Base-by-base conservation (phyloP, 2,113 vertebrate species). In the Ceratotherium simum region DNA sequence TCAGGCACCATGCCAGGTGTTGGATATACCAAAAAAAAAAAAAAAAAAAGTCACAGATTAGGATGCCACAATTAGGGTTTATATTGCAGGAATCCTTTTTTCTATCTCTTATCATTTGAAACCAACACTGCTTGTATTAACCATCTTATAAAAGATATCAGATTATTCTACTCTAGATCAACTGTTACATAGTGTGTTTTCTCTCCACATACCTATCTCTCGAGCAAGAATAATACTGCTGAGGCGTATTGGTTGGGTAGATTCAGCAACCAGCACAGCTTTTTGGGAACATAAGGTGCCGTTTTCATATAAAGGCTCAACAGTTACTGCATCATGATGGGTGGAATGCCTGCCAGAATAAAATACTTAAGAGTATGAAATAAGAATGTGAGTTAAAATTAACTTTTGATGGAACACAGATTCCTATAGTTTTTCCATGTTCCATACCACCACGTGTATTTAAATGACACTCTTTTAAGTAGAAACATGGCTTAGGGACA, bases 171-270 rank as follows among this genome's bases (percentile, higher is more conserved):
- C n/a, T 29, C 14, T 23, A 56, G 69, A 46, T 5, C 42, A 93
- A 92, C 2, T 73, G 27, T 72, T 87, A 94, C 33, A 67, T 56
- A 87, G 17, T 42, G 42, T 62, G n/a, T 95, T 97, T 96, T 31
- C 46, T 86, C 20, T 72, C 65, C 51, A 97, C 98, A 91, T 98
- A 99, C 98, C 98, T 95, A 67, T 91, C 89, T 99, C 99, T 91
- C 98, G 98, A 73, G 98, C 98, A 42, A 94, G 95, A 62, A 98
- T 98, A 46, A 98, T 92, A 51, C 98, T 98, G 96, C 98, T 98
- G 60, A 97, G 97, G 48, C 97, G 98, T 54, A 95, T 73, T 1
- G 98, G 96, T 82, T 98, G 98, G 33, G 98, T 97, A 87, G 99
- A 97, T 88, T 96, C 95, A 67, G 98, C 91, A 58, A 97, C 95